Evolutionary conservation across 2,888 invertebrate genomes (phyloP).

Genomic region (Lamellibrachia satsuma): DNA sequence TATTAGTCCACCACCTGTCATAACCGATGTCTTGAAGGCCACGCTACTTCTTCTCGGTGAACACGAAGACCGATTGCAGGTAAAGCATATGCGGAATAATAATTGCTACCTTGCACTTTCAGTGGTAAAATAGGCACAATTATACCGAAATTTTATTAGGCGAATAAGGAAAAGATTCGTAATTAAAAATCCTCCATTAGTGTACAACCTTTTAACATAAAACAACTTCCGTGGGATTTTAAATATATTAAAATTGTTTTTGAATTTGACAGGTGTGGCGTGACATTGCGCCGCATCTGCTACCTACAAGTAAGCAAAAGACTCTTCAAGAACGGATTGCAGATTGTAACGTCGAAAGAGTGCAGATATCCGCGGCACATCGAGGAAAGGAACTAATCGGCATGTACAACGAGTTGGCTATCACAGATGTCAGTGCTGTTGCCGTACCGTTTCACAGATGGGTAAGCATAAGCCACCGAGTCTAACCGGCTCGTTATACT

Average conservation of each 20-base stretch:
- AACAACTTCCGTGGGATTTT: too few species aligned
- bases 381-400: neutral
- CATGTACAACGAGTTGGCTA: neutral
- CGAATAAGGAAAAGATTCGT: too few species aligned
- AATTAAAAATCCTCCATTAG: too few species aligned
- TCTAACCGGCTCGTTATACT: neutral
- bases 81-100: neutral
- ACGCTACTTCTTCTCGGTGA: slow-evolving; percentile 58
- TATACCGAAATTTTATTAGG: too few species aligned
- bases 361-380: neutral
- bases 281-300: too few species aligned
- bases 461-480: neutral
- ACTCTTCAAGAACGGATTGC: neutral
- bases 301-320: neutral
- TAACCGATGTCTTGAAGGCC: slow-evolving; percentile 48
- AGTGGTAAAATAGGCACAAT: too few species aligned
- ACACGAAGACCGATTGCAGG: slow-evolving; percentile 24
- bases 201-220: too few species aligned
- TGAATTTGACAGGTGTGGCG: too few species aligned
- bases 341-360: neutral
- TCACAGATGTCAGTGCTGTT: neutral
- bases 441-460: neutral
- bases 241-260: too few species aligned
- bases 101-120: too few species aligned
- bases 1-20: neutral